Conservation (phyloP, 2,113 vertebrate species). For the Tinamus guttatus region DNA sequence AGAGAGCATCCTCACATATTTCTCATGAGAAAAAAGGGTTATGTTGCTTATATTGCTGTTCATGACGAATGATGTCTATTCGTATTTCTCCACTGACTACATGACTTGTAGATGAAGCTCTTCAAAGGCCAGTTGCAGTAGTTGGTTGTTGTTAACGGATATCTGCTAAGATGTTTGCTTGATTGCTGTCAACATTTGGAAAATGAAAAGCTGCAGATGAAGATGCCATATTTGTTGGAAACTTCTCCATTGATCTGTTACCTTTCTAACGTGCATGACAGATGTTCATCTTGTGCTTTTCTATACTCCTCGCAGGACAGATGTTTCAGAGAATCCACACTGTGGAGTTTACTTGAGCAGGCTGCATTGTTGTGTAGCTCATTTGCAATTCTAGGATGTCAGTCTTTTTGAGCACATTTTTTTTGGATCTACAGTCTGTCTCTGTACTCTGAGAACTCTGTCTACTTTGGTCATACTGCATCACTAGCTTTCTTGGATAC, state of each 20-base stretch:
- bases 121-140: neutral
- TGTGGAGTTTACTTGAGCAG: neutral
- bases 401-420: neutral
- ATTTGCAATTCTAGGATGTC: neutral
- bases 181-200: neutral
- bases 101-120: neutral
- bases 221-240: neutral
- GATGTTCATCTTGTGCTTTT: neutral
- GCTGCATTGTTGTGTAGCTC: neutral
- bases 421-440: neutral
- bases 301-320: neutral
- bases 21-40: neutral
- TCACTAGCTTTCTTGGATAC: neutral
- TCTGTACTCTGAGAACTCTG: neutral
- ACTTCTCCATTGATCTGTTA: neutral
- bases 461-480: neutral
- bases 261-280: neutral
- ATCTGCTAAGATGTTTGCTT: neutral
- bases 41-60: neutral
- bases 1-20: neutral
- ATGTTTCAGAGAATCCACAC: neutral
- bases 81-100: neutral
- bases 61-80: neutral
- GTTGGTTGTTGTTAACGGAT: neutral
- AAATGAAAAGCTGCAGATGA: neutral